Conservation (phyloP, 2,113 vertebrate genomes). For the Polyodon spathula region DNA sequence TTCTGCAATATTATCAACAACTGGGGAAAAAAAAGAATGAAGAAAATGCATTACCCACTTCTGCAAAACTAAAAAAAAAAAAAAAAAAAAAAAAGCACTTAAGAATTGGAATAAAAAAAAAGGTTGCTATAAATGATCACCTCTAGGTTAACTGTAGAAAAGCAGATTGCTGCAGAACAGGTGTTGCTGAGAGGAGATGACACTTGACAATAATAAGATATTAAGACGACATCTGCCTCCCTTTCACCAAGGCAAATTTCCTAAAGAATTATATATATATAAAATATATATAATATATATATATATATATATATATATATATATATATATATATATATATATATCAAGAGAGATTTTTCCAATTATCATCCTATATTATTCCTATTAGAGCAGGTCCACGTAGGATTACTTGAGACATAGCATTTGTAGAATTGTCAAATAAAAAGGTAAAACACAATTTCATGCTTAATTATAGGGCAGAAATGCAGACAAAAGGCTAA, state of each 20-base stretch:
- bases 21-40: not conserved
- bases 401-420: conserved; percentile 23
- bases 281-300: conserved; percentile 17
- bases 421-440: conserved; percentile 26
- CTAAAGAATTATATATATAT: conserved; percentile 34
- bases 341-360: conserved; percentile 32
- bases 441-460: conserved; percentile 33
- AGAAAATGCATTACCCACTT: conserved; percentile 39
- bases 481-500: conserved; percentile 33
- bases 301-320: conserved; percentile 30
- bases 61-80: conserved; percentile 34
- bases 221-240: conserved; percentile 79
- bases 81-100: conserved; percentile 13
- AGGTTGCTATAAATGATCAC: conserved; percentile 65
- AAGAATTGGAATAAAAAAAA: conserved; percentile 50
- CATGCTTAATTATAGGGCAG: conserved; percentile 23
- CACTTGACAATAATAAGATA: conserved; percentile 78
- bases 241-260: too few species aligned
- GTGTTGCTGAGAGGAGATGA: conserved; percentile 65
- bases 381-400: conserved; percentile 16
- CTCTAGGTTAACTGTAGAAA: conserved; percentile 71
- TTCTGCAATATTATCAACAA: not conserved
- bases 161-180: conserved; percentile 77
- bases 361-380: too few species aligned
- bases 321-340: conserved; percentile 21